These are phyloP conservation scores for Narcine bancroftii DNA, from an alignment of 2,113 vertebrate genomes.

Conservation along the genomic window DNA sequence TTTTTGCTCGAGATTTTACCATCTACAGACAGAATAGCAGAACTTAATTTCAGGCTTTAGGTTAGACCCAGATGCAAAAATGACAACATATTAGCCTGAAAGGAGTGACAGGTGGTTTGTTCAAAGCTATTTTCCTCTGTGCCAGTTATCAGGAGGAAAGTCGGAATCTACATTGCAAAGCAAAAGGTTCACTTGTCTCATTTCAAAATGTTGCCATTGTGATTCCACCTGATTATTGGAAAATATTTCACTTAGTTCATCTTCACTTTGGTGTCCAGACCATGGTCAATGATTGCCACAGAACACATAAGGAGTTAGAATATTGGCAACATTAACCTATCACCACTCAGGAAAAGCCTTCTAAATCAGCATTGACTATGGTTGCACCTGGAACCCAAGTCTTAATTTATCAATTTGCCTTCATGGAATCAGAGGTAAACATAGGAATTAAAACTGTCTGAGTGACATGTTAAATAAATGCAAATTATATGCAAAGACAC, in stretches of 20 bases:
- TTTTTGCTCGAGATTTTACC: no score
- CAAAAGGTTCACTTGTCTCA: not conserved
- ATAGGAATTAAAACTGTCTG: no score
- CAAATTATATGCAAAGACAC: no score
- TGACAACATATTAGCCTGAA: not conserved
- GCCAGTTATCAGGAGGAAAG: not conserved
- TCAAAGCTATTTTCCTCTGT: not conserved
- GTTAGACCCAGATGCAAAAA: not conserved
- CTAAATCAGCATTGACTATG: not conserved
- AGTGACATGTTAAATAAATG: no score
- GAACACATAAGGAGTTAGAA: not conserved
- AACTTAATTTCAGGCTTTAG: not conserved
- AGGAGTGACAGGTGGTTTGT: not conserved
- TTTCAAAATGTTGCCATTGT: not conserved
- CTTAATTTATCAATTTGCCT: not conserved
- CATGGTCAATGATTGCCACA: not conserved
- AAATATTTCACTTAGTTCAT: no score
- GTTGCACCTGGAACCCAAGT: not conserved
- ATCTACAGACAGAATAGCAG: not conserved
- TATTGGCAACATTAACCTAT: not conserved
- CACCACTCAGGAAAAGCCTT: not conserved
- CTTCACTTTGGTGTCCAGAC: not conserved
- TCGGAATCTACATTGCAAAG: not conserved
- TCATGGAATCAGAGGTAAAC: not conserved
- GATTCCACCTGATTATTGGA: not conserved